A percentile compares a stretch with the other conserved stretches of the same genome.
Evolutionary conservation across 2,888 invertebrate species (phyloP).

Genomic region (Ernsta delagoae): DNA sequence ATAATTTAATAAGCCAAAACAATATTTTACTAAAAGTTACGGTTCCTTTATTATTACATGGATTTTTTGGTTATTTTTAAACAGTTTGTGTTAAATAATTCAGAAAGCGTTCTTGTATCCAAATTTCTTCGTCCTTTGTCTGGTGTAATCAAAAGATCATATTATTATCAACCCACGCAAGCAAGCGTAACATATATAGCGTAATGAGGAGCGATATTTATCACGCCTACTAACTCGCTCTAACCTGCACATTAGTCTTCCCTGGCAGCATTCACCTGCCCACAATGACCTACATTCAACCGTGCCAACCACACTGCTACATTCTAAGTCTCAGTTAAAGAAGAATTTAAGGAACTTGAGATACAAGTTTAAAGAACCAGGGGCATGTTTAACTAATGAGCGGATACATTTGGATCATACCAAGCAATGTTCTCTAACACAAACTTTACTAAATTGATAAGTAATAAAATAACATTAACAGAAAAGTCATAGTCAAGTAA

Average conservation of each 20-base stretch:
- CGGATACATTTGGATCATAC: neutral
- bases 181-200: neutral
- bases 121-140: neutral
- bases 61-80: too few relatives aligned
- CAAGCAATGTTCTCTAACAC: neutral
- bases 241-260: conserved; percentile 4
- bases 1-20: too few relatives aligned
- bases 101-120: too few relatives aligned
- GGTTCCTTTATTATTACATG: too few relatives aligned
- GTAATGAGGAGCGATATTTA: conserved; percentile 36
- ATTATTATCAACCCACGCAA: conserved; percentile 7
- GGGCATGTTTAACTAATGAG: conserved; percentile 27
- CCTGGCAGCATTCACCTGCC: conserved; percentile 38
- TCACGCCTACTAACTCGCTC: conserved; percentile 29
- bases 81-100: too few relatives aligned
- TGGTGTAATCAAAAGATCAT: neutral
- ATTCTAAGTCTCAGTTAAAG: conserved; percentile 46
- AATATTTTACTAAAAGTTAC: too few relatives aligned
- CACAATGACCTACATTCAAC: conserved; percentile 51
- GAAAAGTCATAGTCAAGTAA: neutral
- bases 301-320: conserved; percentile 50
- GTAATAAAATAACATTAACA: neutral
- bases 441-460: neutral
- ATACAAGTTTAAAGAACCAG: conserved; percentile 33
- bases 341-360: conserved; percentile 45